Percentiles rank a stretch among this genome's conserved stretches.
These are phyloP conservation scores for Meriones unguiculatus DNA, from an alignment of 2,113 vertebrate species.

Conservation along the genomic window DNA sequence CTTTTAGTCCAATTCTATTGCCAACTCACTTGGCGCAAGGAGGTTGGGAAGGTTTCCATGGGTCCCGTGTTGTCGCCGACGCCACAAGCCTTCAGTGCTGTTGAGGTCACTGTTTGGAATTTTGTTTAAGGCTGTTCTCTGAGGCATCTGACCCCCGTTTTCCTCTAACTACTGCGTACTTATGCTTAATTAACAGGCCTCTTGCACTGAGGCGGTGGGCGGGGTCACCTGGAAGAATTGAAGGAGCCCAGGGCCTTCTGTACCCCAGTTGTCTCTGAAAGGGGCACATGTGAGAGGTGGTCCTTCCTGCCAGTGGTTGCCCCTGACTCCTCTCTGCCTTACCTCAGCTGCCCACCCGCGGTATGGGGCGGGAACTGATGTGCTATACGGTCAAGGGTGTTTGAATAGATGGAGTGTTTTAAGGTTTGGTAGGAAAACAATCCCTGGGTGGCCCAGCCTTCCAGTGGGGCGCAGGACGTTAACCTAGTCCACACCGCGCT, in stretches of 20 bases:
- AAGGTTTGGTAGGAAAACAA: constrained; percentile 51
- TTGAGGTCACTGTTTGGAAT: not conserved
- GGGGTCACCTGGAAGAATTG: not conserved
- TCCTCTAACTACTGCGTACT: not conserved
- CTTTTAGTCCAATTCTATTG: not conserved
- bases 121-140: constrained; percentile 5
- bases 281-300: not conserved
- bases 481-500: constrained; percentile 25
- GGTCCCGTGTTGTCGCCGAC: not conserved
- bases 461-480: not conserved
- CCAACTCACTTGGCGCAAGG: not conserved
- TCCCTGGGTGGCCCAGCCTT: not conserved
- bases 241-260: not conserved
- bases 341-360: not conserved
- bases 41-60: not conserved
- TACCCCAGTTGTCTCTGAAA: not conserved
- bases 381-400: constrained; percentile 13
- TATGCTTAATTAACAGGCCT: not conserved
- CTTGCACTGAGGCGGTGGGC: not conserved
- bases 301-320: not conserved
- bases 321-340: not conserved
- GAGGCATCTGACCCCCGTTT: not conserved
- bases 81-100: not conserved
- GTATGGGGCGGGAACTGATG: not conserved
- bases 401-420: not conserved